phyloP scores from a whole-genome alignment of 2,888 invertebrate genomes.

The Pachydiplax longipennis region DNA sequence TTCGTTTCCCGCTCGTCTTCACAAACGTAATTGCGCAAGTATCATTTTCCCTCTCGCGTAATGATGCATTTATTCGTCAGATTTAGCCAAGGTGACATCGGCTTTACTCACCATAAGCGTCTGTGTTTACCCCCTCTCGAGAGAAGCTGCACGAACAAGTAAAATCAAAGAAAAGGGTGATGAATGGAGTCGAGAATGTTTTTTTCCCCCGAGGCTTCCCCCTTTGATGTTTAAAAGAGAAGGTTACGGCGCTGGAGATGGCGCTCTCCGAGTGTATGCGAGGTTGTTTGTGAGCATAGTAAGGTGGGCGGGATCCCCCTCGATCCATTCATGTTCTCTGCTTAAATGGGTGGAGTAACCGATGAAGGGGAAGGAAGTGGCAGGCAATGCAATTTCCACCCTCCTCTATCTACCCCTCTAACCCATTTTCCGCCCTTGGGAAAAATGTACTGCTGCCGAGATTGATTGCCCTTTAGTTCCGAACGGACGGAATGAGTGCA shows the following conservation, averaged over 20 bases:
- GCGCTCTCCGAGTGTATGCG: neutral
- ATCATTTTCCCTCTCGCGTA: too few species aligned
- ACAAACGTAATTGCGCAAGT: too few species aligned
- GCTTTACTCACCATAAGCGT: too few species aligned
- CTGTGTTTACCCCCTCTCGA: too few species aligned
- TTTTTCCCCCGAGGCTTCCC: neutral
- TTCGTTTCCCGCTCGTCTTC: too few species aligned
- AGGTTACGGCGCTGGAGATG: neutral
- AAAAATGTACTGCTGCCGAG: neutral
- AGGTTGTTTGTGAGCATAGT: neutral
- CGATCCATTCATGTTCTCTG: neutral
- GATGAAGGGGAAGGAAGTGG: conserved; percentile 9
- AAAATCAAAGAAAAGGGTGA: neutral
- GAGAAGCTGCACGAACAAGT: neutral
- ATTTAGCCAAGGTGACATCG: too few species aligned
- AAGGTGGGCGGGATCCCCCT: neutral
- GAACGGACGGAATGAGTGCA: neutral
- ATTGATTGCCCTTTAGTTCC: neutral
- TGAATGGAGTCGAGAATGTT: neutral
- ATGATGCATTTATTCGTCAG: too few species aligned
- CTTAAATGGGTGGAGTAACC: neutral
- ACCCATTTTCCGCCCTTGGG: neutral
- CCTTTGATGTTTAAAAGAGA: neutral
- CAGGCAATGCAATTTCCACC: conserved; percentile 29
- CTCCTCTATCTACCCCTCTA: neutral